Conservation (phyloP, 2,797 vertebrate species). For the Eulemur albifrons region DNA sequence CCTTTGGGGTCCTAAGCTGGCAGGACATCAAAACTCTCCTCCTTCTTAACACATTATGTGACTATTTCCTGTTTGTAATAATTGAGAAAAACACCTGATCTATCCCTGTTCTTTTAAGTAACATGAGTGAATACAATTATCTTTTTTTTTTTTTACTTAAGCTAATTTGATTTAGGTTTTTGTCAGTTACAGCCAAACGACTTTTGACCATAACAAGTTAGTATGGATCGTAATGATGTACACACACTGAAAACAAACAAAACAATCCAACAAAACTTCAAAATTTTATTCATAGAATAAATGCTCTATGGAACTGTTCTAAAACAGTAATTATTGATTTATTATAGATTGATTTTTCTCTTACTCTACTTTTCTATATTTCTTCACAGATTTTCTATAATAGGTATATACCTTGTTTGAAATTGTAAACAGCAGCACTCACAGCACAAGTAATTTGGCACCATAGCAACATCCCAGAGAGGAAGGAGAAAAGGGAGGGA, state of each 20-base stretch:
- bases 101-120: neutral
- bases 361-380: neutral
- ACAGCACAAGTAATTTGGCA: neutral
- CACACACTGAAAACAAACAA: constrained; percentile 2
- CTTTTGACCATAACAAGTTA: neutral
- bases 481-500: neutral
- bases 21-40: neutral
- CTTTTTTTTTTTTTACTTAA: neutral
- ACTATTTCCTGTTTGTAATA: neutral
- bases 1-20: neutral
- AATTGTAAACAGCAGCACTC: neutral
- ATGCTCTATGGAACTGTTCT: neutral
- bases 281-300: neutral
- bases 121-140: neutral
- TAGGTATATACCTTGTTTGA: neutral
- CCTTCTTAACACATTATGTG: neutral
- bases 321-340: neutral
- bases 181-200: constrained; percentile 6
- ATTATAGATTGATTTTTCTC: neutral
- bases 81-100: neutral
- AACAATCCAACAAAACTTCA: neutral
- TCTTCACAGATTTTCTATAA: neutral
- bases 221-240: neutral
- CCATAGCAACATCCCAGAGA: constrained; percentile 4
- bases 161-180: constrained; percentile 38